phyloP scores from a whole-genome alignment of 2,113 vertebrate genomes.

The Illadopsis cleaveri region DNA sequence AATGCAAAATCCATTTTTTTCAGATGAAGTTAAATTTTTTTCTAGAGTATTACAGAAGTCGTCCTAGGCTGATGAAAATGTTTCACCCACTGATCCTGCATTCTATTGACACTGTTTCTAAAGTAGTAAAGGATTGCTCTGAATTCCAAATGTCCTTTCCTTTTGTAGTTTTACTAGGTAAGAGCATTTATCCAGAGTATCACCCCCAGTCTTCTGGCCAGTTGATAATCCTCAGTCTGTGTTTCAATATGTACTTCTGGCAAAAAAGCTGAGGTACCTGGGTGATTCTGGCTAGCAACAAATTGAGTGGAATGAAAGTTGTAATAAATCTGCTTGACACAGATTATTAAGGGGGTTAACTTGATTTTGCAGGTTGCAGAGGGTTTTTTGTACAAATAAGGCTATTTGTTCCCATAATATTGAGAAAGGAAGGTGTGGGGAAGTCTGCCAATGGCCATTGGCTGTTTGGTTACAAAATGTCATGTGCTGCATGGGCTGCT shows the following conservation, averaged over 20 bases:
- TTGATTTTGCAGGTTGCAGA: constrained; percentile 4
- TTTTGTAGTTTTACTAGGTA: background rate
- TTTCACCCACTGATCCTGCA: background rate
- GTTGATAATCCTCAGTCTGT: background rate
- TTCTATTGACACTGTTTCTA: background rate
- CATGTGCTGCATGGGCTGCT: constrained; percentile 71
- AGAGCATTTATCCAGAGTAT: background rate
- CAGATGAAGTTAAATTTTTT: background rate
- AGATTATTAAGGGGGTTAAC: background rate
- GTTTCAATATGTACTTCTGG: background rate
- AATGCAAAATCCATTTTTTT: background rate
- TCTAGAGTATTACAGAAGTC: background rate
- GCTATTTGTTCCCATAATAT: constrained; percentile 11
- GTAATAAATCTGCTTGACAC: background rate
- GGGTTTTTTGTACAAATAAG: background rate
- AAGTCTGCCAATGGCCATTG: constrained; percentile 16
- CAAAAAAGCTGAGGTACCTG: background rate
- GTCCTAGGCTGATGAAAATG: background rate
- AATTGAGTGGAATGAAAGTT: background rate
- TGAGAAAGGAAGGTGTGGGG: background rate
- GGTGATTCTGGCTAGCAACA: background rate
- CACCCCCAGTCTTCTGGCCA: background rate
- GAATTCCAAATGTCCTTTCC: background rate
- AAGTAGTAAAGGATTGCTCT: background rate
- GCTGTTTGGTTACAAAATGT: constrained; percentile 60